Conservation (phyloP, 2,797 vertebrate genomes). For the Anabas testudineus region DNA sequence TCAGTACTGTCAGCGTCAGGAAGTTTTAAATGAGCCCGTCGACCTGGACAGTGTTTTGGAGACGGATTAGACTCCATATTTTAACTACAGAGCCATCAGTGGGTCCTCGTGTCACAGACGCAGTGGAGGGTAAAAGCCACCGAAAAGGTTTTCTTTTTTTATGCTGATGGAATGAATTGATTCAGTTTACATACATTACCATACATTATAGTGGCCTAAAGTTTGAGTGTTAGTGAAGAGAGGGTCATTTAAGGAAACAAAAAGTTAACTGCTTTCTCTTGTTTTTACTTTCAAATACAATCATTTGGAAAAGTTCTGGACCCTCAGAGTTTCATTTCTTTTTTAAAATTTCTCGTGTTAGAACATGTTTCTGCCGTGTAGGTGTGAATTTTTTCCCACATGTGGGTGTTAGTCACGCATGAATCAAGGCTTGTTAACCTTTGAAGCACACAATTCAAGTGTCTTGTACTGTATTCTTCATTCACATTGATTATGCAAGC, state of each 20-base stretch:
- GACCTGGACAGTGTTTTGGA: slow-evolving; percentile 63
- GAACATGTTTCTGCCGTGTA: not conserved
- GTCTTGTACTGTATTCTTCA: not conserved
- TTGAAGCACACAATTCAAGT: not conserved
- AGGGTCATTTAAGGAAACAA: slow-evolving; percentile 39
- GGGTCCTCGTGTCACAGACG: slow-evolving; percentile 29
- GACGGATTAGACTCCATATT: slow-evolving; percentile 64
- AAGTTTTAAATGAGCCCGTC: slow-evolving; percentile 74
- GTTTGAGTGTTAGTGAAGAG: slow-evolving; percentile 9
- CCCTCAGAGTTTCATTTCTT: slow-evolving; percentile 10
- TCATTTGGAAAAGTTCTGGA: not conserved
- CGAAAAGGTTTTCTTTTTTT: not conserved
- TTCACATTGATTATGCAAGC: not conserved
- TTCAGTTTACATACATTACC: slow-evolving; percentile 66
- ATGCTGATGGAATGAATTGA: slow-evolving; percentile 53
- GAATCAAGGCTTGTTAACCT: slow-evolving; percentile 30
- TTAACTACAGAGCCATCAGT: slow-evolving; percentile 53
- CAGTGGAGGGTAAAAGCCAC: slow-evolving; percentile 58
- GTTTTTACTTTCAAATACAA: slow-evolving; percentile 37
- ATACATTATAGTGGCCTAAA: slow-evolving; percentile 41
- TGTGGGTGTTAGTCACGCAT: slow-evolving; percentile 23
- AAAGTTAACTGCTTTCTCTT: slow-evolving; percentile 20
- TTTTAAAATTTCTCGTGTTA: not conserved
- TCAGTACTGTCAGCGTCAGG: slow-evolving; percentile 69
- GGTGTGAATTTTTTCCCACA: not conserved